These are phyloP conservation scores for Lucilia sericata DNA, from an alignment of 1,140 invertebrate species.

Conservation along the genomic window DNA sequence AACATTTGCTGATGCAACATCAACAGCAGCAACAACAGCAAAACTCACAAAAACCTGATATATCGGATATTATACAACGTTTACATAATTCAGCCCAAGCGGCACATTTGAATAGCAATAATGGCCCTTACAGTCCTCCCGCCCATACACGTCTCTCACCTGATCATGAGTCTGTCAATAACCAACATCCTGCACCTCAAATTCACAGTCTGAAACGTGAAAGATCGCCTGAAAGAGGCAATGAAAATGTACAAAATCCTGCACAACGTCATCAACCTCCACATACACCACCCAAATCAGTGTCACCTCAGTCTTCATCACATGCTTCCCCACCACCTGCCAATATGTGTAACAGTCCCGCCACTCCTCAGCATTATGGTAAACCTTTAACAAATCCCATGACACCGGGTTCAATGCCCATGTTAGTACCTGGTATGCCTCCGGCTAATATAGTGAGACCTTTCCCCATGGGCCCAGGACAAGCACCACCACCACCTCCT, in stretches of 20 bases:
- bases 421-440: constrained; percentile 65
- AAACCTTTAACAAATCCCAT: constrained; percentile 49
- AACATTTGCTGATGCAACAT: constrained; percentile 46
- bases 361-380: constrained; percentile 47
- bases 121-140: constrained; percentile 54
- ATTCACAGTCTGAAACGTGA: constrained; percentile 61
- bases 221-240: constrained; percentile 56
- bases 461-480: constrained; percentile 60
- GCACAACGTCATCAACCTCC: constrained; percentile 64
- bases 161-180: constrained; percentile 49
- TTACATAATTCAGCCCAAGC: constrained; percentile 58
- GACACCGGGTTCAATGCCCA: constrained; percentile 47
- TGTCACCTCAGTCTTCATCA: constrained; percentile 66
- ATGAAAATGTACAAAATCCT: constrained; percentile 61
- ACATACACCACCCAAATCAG: constrained; percentile 66
- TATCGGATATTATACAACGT: constrained; percentile 62
- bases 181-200: constrained; percentile 48
- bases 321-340: constrained; percentile 63
- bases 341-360: constrained; percentile 59
- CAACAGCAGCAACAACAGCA: constrained; percentile 58
- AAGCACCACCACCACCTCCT: constrained; percentile 53
- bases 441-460: constrained; percentile 60
- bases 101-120: constrained; percentile 47
- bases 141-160: constrained; percentile 60
- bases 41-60: constrained; percentile 58